A percentile compares a stretch with the other conserved stretches of the same genome.
Evolutionary conservation across 2,113 vertebrate species (phyloP).

Genomic region (Sebastes fasciatus): DNA sequence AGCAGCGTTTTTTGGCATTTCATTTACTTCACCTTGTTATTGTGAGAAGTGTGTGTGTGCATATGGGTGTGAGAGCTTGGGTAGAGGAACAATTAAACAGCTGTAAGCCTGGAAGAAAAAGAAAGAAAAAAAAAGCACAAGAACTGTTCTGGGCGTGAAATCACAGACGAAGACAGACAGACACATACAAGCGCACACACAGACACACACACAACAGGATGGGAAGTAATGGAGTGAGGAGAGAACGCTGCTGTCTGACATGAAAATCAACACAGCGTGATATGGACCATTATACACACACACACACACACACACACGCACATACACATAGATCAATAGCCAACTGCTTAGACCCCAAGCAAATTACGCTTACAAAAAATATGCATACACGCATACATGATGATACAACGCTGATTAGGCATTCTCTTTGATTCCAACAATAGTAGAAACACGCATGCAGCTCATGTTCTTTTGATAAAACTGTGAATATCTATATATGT

Average conservation of each 20-base stretch:
- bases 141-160: constrained; percentile 57
- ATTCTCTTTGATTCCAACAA: constrained; percentile 28
- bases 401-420: background rate
- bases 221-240: constrained; percentile 78
- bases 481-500: background rate
- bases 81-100: constrained; percentile 72
- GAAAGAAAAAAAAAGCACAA: constrained; percentile 21
- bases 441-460: background rate
- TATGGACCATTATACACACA: constrained; percentile 55
- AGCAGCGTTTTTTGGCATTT: constrained; percentile 42
- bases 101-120: constrained; percentile 52
- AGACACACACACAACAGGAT: constrained; percentile 55
- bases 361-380: too few species aligned
- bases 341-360: constrained; percentile 40
- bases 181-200: constrained; percentile 21
- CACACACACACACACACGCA: background rate
- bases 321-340: constrained; percentile 61
- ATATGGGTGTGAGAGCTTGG: constrained; percentile 18
- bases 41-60: constrained; percentile 4
- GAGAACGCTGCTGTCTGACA: constrained; percentile 74
- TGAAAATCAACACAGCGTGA: constrained; percentile 76
- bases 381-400: background rate
- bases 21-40: constrained; percentile 56
- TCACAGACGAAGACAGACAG: constrained; percentile 40
- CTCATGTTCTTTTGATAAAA: background rate